Evolutionary conservation across 2,797 vertebrate species (phyloP), one percentile per base, ranked within the genome.

Genomic region (Nasua narica): DNA sequence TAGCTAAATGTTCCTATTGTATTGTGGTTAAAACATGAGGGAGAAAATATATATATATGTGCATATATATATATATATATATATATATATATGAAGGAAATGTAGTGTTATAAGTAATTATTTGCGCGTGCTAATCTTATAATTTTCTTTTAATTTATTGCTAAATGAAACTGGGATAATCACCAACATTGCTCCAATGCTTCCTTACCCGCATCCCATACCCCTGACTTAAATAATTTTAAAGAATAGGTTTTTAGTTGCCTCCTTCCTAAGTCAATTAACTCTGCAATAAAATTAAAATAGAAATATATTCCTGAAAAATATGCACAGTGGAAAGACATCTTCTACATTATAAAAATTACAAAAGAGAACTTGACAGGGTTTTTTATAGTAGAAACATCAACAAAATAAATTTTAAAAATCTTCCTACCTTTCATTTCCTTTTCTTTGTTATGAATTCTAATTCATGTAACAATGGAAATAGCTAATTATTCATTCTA

Each of bases 341-440:
- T 77, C 35, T 52, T 90, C 56, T 92, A 46, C 46, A 74, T 92
- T 83, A 94, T 83, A 48, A 87, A 97, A 94, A 92, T 84, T 70
- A 85, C 40, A 92, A 81, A 84, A 70, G 76, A 83, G 54, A 78
- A 56, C 60, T 88, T 97, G 96, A 91, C 84, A 97, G 72, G 91
- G 46, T 46, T 96, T 97, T 94, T 96, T 54, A 90, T 86, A 90
- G 60, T 83, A 58, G 93, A 96, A 96, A 91, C 81, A 65, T 87
- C 79, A 97, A 87, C 78, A 97, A 97, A 96, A 93, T 65, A 97
- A 94, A 40, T 52, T 52, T 77, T n/a, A 85, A 95, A 97, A 88
- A 48, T 92, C 16, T 70, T 78, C 43, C 70, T 87, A 37, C 67
- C 86, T 96, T 97, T 92, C 72, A 88, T 67, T 87, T 94, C 74